Base-by-base conservation (phyloP, 2,888 invertebrate species). In the Catocala fraxini region DNA sequence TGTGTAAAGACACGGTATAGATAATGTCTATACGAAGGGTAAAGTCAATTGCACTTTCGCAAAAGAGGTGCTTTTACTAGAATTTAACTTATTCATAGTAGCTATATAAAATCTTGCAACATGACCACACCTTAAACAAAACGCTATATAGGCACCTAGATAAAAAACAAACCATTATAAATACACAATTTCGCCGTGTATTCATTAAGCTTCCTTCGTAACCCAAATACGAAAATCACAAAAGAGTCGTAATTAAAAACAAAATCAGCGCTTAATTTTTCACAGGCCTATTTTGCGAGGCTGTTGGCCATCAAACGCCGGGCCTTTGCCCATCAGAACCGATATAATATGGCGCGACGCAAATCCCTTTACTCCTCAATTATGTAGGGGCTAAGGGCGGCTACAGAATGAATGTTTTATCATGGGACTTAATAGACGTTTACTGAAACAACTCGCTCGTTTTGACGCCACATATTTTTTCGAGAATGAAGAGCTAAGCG, bases 311-410 rank as follows among this genome's bases (percentile, higher is more conserved):
- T 70, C 63, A 70, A 65, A 70, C 54, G 65, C 61, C 60, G 56
- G 49, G 3, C 39, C 39, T 11, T 48, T 54, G 33, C 64, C 45
- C 63, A 60, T 69, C 64, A 57, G 58, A 57, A 47, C 56, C 51
- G 52, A 63, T 71, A 64, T 65, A 70, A 76, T 59, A 63, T 57
- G 45, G 51, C 51, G 51, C 56, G 68, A 71, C 69, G 54, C 48
- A 59, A 69, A 78, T 67, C 73, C 73, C 68, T 64, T 57, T 39
- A 51, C 57, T 57, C 54, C 63, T 78, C 57, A 69, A 73, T 78
- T 78, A 78, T 75, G 58, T 59, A 72, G 1, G 34, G 49, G 55
- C 39, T 12, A 34, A 51, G 45, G 64, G 58, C 60, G 59, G 46
- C 25, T 49, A 13, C 56, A 41, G 47, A 13, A 15, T 71, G 63